Evolutionary conservation across 2,797 vertebrate species (phyloP).

Genomic region (Mormyrus hasselquistii): DNA sequence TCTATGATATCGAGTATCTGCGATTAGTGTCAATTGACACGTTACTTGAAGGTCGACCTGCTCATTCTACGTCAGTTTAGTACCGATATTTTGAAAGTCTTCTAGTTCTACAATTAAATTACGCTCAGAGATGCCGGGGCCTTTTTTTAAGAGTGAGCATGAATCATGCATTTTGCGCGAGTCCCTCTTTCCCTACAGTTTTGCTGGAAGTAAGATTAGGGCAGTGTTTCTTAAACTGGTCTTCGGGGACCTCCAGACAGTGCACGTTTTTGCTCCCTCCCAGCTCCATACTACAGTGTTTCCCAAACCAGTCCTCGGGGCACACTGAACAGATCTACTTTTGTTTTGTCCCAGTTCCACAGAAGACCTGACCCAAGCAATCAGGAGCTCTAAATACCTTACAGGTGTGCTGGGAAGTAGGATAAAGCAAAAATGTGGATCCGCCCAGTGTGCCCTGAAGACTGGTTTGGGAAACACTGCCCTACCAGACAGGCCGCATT

Average conservation of each 20-base stretch:
- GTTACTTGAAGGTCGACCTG: conserved; percentile 15
- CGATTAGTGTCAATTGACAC: not conserved
- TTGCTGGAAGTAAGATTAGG: not conserved
- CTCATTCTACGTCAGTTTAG: not conserved
- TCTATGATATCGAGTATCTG: not conserved
- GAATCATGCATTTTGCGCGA: not conserved
- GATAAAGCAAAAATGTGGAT: not conserved
- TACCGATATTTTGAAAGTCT: not conserved
- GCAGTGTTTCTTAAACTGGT: not conserved
- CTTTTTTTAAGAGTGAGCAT: not conserved
- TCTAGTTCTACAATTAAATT: not conserved
- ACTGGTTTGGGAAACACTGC: not conserved
- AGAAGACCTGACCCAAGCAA: not conserved
- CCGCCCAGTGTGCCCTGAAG: not conserved
- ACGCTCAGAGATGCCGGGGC: not conserved
- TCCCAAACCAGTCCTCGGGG: not conserved
- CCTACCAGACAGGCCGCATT: not conserved
- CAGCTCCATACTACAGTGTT: not conserved
- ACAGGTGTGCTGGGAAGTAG: not conserved
- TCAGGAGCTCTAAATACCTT: not conserved
- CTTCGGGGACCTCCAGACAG: not conserved
- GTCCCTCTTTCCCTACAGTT: not conserved
- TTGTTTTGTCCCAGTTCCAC: not conserved
- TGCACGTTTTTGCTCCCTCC: not conserved
- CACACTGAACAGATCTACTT: not conserved